A percentile compares a stretch with the other conserved stretches of the same genome.
These are phyloP conservation scores for Syngnathus scovelli DNA, from an alignment of 2,113 vertebrate genomes.

Conservation along the genomic window DNA sequence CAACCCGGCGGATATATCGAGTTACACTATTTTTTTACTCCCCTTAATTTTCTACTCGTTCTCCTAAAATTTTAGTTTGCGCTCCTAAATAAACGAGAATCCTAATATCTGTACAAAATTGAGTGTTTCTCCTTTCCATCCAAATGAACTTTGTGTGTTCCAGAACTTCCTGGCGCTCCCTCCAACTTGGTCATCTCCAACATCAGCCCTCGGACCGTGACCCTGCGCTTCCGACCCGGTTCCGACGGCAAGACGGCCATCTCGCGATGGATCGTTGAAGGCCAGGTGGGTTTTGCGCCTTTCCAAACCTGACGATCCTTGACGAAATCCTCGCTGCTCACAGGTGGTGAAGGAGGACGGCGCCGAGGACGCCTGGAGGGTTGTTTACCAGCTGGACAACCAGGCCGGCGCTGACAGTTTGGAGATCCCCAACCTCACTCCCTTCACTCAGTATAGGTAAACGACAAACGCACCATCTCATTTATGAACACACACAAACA, in stretches of 20 bases:
- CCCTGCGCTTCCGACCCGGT: conserved; percentile 80
- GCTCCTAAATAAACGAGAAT: too few relatives aligned
- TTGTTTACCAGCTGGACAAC: conserved; percentile 81
- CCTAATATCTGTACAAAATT: too few relatives aligned
- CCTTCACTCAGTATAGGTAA: conserved; percentile 94
- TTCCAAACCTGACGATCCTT: not conserved
- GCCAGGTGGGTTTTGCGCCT: conserved; percentile 53
- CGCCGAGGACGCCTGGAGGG: conserved; percentile 80
- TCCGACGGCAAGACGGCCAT: conserved; percentile 84
- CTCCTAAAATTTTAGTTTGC: too few relatives aligned
- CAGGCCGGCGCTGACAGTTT: conserved; percentile 80
- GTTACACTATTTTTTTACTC: not conserved
- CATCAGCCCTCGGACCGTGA: conserved; percentile 87
- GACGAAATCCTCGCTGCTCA: not conserved
- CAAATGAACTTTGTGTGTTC: conserved; percentile 2
- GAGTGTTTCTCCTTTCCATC: too few relatives aligned
- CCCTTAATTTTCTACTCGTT: too few relatives aligned
- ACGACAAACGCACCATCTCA: conserved; percentile 41
- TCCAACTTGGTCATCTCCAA: conserved; percentile 89
- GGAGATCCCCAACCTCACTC: conserved; percentile 85
- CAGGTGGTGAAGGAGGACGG: conserved; percentile 71
- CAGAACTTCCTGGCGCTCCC: conserved; percentile 87
- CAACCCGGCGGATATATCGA: not conserved
- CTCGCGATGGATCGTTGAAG: conserved; percentile 84
- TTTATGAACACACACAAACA: conserved; percentile 6